Evolutionary conservation across 2,797 vertebrate species (phyloP).

Genomic region (Calcarius lapponicus): DNA sequence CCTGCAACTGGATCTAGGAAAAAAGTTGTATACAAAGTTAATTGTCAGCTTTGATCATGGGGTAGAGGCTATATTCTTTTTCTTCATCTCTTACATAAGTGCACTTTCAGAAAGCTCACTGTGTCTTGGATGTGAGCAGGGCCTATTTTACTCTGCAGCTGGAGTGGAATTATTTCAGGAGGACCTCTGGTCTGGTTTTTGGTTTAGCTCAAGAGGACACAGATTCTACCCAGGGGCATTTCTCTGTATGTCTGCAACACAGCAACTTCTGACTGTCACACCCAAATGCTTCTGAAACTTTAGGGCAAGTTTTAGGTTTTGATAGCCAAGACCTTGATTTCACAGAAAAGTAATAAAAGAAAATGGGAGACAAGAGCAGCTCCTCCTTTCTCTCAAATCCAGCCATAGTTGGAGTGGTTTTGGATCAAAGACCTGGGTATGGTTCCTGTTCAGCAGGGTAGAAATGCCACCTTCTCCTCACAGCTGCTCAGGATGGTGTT

Average conservation of each 20-base stretch:
- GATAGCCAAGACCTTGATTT: neutral
- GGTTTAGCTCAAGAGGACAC: neutral
- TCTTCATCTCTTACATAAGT: neutral
- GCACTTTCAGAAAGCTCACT: neutral
- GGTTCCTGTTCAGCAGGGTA: neutral
- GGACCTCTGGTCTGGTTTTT: neutral
- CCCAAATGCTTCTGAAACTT: accelerated
- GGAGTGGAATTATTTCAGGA: conserved; percentile 2
- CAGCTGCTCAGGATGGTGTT: neutral
- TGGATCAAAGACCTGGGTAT: neutral
- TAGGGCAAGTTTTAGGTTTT: neutral
- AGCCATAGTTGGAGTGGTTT: neutral
- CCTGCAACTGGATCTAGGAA: neutral
- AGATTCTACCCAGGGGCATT: neutral
- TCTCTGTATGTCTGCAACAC: neutral
- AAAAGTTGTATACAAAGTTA: neutral
- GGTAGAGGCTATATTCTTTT: neutral
- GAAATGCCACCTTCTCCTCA: neutral
- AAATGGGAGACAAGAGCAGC: neutral
- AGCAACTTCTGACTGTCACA: neutral
- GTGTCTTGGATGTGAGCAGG: neutral
- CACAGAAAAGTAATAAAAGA: neutral
- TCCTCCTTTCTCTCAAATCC: neutral
- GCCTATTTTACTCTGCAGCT: neutral
- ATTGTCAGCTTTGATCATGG: neutral